These are phyloP conservation scores for Drosophila bifasciata DNA, from an alignment of 1,140 invertebrate genomes.

Conservation along the genomic window DNA sequence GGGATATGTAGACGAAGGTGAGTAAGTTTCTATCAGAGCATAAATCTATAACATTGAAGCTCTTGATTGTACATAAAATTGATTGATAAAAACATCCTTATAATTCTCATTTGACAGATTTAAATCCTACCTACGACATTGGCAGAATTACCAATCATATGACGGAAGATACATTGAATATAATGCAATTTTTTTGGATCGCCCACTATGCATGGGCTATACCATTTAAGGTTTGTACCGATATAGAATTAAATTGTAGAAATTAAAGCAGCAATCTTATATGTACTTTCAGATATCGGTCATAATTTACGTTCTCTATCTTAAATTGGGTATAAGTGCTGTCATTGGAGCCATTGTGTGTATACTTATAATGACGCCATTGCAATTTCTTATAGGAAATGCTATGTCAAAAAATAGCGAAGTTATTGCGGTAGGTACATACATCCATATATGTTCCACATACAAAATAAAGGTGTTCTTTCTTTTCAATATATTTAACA, in stretches of 20 bases:
- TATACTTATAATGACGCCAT: constrained; percentile 88
- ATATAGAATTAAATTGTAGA: neutral
- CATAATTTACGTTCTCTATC: constrained; percentile 90
- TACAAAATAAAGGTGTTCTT: neutral
- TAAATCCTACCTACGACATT: constrained; percentile 84
- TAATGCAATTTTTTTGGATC: constrained; percentile 93
- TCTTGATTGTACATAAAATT: too few species aligned
- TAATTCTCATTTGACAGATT: constrained; percentile 10
- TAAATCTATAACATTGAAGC: too few species aligned
- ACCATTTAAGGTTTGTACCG: constrained; percentile 89
- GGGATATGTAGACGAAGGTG: too few species aligned
- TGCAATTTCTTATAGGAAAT: constrained; percentile 90
- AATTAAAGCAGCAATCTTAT: neutral
- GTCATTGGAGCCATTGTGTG: constrained; percentile 90
- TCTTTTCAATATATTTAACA: constrained; percentile 11
- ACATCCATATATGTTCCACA: neutral
- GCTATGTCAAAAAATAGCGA: constrained; percentile 89
- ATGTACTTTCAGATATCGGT: constrained; percentile 88
- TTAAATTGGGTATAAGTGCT: constrained; percentile 91
- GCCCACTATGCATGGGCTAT: constrained; percentile 94
- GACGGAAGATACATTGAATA: constrained; percentile 92
- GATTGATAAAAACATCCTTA: too few species aligned
- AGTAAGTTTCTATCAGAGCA: too few species aligned
- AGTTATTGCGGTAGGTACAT: constrained; percentile 86
- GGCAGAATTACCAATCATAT: constrained; percentile 92